These are phyloP conservation scores for Trichoplusia ni DNA, from an alignment of 1,140 invertebrate species.

Conservation along the genomic window DNA sequence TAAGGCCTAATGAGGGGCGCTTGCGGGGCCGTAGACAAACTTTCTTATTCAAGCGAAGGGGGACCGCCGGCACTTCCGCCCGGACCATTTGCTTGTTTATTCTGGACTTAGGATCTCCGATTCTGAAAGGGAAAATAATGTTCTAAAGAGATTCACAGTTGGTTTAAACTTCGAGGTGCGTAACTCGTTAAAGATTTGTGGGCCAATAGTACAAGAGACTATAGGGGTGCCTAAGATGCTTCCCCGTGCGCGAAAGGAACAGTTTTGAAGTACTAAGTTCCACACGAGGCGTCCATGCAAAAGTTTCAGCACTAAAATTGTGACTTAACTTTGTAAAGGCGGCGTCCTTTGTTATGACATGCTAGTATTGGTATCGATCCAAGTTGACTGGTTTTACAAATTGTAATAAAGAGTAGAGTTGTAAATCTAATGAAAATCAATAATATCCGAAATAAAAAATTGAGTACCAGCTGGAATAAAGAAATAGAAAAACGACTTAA, in stretches of 20 bases:
- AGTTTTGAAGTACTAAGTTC: not conserved
- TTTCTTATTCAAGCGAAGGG: conserved; percentile 72
- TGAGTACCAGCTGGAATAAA: no score
- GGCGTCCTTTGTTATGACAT: no score
- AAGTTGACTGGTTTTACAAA: no score
- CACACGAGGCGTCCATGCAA: no score
- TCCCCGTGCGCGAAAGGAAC: not conserved
- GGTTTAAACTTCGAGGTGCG: conserved; percentile 33
- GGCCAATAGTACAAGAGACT: not conserved
- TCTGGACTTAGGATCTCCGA: conserved; percentile 62
- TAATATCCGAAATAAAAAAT: no score
- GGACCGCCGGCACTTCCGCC: conserved; percentile 65
- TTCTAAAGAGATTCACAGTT: conserved; percentile 39
- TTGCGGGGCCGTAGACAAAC: conserved; percentile 67
- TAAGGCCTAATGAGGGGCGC: conserved; percentile 73
- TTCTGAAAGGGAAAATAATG: conserved; percentile 57
- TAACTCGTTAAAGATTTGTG: conserved; percentile 14
- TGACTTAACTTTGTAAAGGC: no score
- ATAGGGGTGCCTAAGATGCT: not conserved
- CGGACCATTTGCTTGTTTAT: conserved; percentile 77
- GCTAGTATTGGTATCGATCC: no score
- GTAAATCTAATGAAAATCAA: no score
- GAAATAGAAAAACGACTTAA: no score
- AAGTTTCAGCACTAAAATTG: no score
- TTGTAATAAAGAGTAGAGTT: no score